Evolutionary conservation across 2,113 vertebrate species (phyloP).

Genomic region (Nycticorax nycticorax): DNA sequence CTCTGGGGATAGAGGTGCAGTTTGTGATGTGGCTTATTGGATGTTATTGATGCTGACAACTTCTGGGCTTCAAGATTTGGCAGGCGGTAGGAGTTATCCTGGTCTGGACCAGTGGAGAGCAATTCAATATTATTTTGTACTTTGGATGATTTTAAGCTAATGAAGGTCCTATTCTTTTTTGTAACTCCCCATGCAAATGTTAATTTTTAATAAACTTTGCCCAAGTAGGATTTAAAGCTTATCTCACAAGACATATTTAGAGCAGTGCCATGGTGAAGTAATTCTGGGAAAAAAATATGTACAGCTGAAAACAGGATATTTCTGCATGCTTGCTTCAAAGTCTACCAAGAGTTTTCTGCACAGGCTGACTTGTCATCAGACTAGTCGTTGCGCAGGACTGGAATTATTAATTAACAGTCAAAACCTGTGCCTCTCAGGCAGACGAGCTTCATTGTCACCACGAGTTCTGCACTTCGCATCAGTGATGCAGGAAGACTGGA

Average conservation of each 20-base stretch:
- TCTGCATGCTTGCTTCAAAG: constrained; percentile 69
- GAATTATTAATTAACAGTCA: constrained; percentile 55
- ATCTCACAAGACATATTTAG: constrained; percentile 75
- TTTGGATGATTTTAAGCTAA: constrained; percentile 45
- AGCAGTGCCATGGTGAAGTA: constrained; percentile 65
- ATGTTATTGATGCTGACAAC: background rate
- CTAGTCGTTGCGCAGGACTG: background rate
- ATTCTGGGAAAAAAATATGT: constrained; percentile 35
- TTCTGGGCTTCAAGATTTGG: background rate
- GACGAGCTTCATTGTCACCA: background rate
- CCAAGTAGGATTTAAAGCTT: constrained; percentile 74
- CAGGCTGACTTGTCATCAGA: constrained; percentile 1
- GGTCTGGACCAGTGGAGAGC: background rate
- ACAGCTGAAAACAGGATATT: constrained; percentile 71
- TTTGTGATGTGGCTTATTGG: background rate
- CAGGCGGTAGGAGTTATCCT: background rate
- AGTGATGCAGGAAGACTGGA: background rate
- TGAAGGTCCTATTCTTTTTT: constrained; percentile 40
- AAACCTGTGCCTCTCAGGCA: background rate
- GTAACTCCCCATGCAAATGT: constrained; percentile 61
- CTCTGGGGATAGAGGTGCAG: background rate
- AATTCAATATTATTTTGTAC: constrained; percentile 18
- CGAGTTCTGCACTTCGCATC: background rate
- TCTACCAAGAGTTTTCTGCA: constrained; percentile 30
- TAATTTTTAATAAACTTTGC: constrained; percentile 76